Percentiles rank a stretch among this genome's conserved stretches.
phyloP scores from a whole-genome alignment of 2,888 invertebrate species.

The Agonopterix subpropinquella region DNA sequence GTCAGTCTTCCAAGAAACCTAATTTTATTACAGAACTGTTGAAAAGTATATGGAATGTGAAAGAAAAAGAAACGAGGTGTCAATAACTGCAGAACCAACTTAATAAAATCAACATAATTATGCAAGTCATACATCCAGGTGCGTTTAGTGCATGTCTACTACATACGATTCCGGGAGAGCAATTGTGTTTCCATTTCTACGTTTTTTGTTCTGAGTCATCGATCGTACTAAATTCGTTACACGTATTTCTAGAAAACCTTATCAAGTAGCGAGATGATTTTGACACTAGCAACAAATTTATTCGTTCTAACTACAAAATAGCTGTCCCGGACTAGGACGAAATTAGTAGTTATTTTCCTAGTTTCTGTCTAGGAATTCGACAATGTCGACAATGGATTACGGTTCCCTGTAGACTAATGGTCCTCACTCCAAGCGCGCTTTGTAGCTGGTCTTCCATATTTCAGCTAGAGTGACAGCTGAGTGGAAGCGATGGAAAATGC shows the following conservation, averaged over 20 bases:
- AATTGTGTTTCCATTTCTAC: constrained; percentile 28
- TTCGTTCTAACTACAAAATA: constrained; percentile 57
- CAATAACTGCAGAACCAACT: constrained; percentile 19
- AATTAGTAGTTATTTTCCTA: constrained; percentile 42
- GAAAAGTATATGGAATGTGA: constrained; percentile 58
- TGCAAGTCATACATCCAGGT: constrained; percentile 30
- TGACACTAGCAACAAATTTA: constrained; percentile 52
- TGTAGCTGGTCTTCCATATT: constrained; percentile 97
- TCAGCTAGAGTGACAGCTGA: constrained; percentile 95
- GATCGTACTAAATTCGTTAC: constrained; percentile 46
- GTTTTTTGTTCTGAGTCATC: constrained; percentile 6
- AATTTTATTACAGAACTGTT: constrained; percentile 47
- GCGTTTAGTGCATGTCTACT: constrained; percentile 17
- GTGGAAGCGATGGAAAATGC: constrained; percentile 97
- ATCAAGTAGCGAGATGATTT: constrained; percentile 46
- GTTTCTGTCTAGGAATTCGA: constrained; percentile 27
- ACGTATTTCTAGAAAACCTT: constrained; percentile 39
- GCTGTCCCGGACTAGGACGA: constrained; percentile 68
- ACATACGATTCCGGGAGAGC: constrained; percentile 41
- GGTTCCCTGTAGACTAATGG: constrained; percentile 21
- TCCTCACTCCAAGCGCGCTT: constrained; percentile 89
- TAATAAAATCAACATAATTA: constrained; percentile 38
- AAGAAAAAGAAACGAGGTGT: constrained; percentile 34
- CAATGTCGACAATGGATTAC: constrained; percentile 31
- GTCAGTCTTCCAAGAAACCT: constrained; percentile 70